Evolutionary conservation across 2,113 vertebrate species (phyloP), one percentile per base, ranked within the genome.

Genomic region (Daphoenositta chrysoptera): DNA sequence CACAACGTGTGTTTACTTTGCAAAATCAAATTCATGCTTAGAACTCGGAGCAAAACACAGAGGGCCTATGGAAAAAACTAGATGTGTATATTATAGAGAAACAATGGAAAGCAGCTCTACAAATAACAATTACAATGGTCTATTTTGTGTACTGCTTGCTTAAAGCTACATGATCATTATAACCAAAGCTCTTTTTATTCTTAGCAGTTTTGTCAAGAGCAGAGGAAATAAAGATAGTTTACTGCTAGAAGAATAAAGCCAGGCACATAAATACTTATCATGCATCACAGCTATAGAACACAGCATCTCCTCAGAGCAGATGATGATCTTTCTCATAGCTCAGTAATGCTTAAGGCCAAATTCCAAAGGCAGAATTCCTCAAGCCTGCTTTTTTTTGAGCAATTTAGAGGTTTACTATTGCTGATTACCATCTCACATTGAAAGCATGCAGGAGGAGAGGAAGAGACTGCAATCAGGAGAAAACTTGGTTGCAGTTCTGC

Each of bases 11-110:
- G 37, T 87, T 91, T 87, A 70, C 81, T 87, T 87, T 45, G 40
- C 23, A 95, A 92, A 92, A 96, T 91, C 65, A 95, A 94, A 81
- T 70, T 57, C 68, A 94, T 79, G 58, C 48, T 82, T 57, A 56
- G 85, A 85, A 96, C 44, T 70, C 2, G 0, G 35, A 92, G 89
- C 42, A 79, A 88, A 94, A 90, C 75, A 78, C 42, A 92, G 48
- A 70, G 20, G 37, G 44, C 28, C 56, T 35, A 39, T 33, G 65
- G 80, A 84, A 82, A 92, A 77, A 89, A 66, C 20, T 54, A 48
- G 16, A 64, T 76, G 57, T 39, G 31, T 87, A 51, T 23, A 5
- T 87, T 82, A 42, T 1, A 78, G 35, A 89, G 48, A 48, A 94
- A 93, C 54, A 78, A 75, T 10, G 39, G 83, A 68, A 89, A 95